Evolutionary conservation across 1,140 invertebrate species (phyloP), one percentile per base, ranked within the genome.

Genomic region (Pseudobourletiella spinata): DNA sequence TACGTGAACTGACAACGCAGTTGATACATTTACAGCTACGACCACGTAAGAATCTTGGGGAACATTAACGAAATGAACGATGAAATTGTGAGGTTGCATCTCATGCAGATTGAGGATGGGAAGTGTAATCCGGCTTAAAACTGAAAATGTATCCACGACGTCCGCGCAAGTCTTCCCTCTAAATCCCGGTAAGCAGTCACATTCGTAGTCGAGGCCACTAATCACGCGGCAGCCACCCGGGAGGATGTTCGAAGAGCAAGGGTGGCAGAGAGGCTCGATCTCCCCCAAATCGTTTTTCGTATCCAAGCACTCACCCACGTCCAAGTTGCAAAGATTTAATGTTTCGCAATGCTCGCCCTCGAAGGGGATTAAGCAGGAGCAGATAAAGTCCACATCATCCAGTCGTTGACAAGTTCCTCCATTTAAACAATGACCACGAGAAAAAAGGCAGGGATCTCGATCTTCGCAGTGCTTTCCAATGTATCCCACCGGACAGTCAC

Each of bases 221-320:
- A 39, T 39, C n/a, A n/a, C n/a, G n/a, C n/a, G n/a, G 44, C 44
- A 48, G 6, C 44, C 44, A 15, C 44, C 44, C 6, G 11, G 11
- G 6, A 11, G 6, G 18, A 48, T 48, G 44, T 11, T 8, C 11
- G 6, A 14, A 6, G 44, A 48, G 20, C 44, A 48, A 6, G 44
- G 44, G 18, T 15, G 22, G 20, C 44, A 48, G 14, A 18, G 6
- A 8, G 32, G n/a, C n/a, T 11, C n/a, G 8, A 11, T n/a, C n/a
- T 39, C 32, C 8, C 32, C 32, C 14, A 6, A 6, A 6, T 48
- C 20, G 35, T 39, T 39, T 11, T 22, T 48, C 11, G 44, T 18
- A 22, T 59, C 61, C 2, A 63, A 20, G 35, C 61, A 63, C 29
- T 63, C 61, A 14, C 50, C 61, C 11, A n/a, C 22, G 14, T 63